Evolutionary conservation across 2,797 vertebrate genomes (phyloP).

Genomic region (Megaceryle alcyon): DNA sequence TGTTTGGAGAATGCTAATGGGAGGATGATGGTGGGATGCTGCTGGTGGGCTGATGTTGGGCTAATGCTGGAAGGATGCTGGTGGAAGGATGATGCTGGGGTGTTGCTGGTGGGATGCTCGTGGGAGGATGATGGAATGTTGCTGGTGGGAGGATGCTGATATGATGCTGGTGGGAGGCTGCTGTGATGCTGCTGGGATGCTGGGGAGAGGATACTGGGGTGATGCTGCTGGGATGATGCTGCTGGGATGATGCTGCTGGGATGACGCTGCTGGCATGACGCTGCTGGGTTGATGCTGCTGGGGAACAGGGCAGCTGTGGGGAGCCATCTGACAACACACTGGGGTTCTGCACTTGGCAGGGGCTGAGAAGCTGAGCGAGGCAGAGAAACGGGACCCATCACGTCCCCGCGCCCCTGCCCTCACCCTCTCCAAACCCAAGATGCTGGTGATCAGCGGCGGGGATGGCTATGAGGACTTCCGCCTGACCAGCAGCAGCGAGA

Average conservation of each 20-base stretch:
- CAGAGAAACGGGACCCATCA: conserved; percentile 84
- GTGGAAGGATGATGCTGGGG: not conserved
- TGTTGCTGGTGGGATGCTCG: not conserved
- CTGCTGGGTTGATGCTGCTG: not conserved
- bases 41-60: not conserved
- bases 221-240: not conserved
- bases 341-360: not conserved
- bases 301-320: not conserved
- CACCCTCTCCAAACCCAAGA: conserved; percentile 85
- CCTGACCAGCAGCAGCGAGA: conserved; percentile 94
- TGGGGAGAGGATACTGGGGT: not conserved
- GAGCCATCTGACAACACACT: not conserved
- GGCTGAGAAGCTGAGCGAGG: conserved; percentile 29
- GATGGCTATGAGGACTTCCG: conserved; percentile 98
- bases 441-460: conserved; percentile 94
- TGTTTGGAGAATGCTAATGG: not conserved
- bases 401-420: conserved; percentile 82
- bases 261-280: too few relatives aligned
- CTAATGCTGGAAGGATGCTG: not conserved
- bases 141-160: not conserved
- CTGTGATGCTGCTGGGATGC: not conserved
- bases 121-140: not conserved
- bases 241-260: not conserved
- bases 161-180: not conserved
- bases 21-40: not conserved